Evolutionary conservation across 2,888 invertebrate genomes (phyloP), one percentile per base, ranked within the genome.

Genomic region (Drosophila borborema): DNA sequence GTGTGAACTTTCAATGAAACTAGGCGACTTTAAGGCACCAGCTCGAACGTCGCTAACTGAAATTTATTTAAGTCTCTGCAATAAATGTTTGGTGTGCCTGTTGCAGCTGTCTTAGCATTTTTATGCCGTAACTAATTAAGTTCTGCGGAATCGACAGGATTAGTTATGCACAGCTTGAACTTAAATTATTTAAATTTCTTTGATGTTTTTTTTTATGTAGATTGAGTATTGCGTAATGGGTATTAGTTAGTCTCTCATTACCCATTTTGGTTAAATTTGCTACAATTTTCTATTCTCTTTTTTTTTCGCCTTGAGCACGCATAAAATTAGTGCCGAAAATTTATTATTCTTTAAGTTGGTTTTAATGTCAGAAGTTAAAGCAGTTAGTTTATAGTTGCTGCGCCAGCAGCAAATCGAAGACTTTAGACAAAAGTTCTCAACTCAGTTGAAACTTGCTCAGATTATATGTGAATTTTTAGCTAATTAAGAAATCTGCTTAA

Each of bases 41-140:
- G 58, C 69, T 61, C 38, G 68, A 9, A 14, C 48, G 48, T 45
- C 70, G 60, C 62, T 51, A 80, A 74, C 80, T 77, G 61, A 69
- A 85, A 87, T 85, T 85, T 87, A 85, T 85, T 87, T 82, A 87
- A 85, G 85, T 85, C 85, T 78, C 65, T 71, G 78, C 85, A 82
- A 85, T 85, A 85, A 85, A 85, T 87, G 85, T 85, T 85, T 74
- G 78, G 74, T 75, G 46, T 59, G 86, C 88, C 77, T 88, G 77
- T 81, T 86, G 81, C 81, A 55, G 60, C 64, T 67, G 58, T 28
- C 65, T 45, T 59, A 10, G 28, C 36, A 20, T 60, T 51, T 53
- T 2, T 55, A 55, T 40, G 28, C 54, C 28, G 12, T 54, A 54
- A 16, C 5, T 7, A 1, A 7, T 18, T 8, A 1, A 38, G 8